phyloP scores from a whole-genome alignment of 2,888 invertebrate species.

The Pollenia angustigena region DNA sequence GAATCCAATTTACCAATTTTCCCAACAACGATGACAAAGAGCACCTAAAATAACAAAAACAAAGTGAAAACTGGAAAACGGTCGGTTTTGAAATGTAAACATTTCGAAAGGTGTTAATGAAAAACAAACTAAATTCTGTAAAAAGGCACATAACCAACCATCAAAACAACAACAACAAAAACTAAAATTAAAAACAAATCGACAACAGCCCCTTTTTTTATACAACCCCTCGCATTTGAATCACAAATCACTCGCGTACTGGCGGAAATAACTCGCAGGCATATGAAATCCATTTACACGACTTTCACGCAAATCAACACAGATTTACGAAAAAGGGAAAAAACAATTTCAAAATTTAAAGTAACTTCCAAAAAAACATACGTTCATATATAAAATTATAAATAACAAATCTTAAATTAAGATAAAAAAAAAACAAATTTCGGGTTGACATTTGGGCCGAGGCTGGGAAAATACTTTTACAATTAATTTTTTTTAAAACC shows the following conservation, averaged over 20 bases:
- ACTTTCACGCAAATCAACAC: not conserved
- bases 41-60: conserved; percentile 71
- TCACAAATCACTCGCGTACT: not conserved
- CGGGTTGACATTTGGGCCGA: no score
- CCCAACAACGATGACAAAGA: conserved; percentile 18
- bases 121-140: conserved; percentile 60
- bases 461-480: no score
- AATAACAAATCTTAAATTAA: no score
- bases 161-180: not conserved
- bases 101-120: conserved; percentile 73
- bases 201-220: conserved; percentile 33
- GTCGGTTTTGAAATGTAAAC: conserved; percentile 64
- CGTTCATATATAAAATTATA: no score
- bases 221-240: not conserved
- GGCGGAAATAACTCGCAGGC: conserved; percentile 16
- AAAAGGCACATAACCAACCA: conserved; percentile 48
- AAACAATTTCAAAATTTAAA: not conserved
- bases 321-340: not conserved
- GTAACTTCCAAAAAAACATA: no score
- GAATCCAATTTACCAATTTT: not conserved
- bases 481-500: no score
- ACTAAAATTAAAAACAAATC: conserved; percentile 45
- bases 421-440: no score
- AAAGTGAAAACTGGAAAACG: conserved; percentile 27
- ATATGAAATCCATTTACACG: conserved; percentile 23